Evolutionary conservation across 2,797 vertebrate species (phyloP), one percentile per base, ranked within the genome.

Genomic region (Sylvilagus floridanus): DNA sequence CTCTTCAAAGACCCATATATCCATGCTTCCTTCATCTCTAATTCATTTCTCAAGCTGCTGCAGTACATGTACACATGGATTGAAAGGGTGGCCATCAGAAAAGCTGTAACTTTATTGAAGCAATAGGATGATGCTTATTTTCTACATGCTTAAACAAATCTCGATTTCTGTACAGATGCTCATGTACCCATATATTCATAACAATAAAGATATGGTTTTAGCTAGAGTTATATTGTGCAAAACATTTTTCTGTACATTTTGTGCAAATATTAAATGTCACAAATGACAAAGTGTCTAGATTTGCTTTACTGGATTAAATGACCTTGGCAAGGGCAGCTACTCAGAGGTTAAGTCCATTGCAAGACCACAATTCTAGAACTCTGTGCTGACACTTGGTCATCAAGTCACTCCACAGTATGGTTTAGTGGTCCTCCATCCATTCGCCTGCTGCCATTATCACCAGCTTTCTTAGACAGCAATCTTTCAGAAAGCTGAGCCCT

Each of bases 171-270:
- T 63, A 24, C 14, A 86, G 12, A 65, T 9, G 66, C 22, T 77
- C 35, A 75, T 12, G 26, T 22, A 24, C 3, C 17, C 19, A 73
- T 11, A 77, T 12, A 77, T 54, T 32, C 66, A 19, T 65, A 52
- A 52, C 37, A 78, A 77, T 52, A 82, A 35, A 60, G 16, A 26
- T 63, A 71, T 35, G 42, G 2, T 57, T 82, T 89, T 32, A 77
- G 30, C 11, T 72, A 7, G 8, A 86, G 86, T 85, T 90, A 30
- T 92, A 47, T 63, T 85, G 79, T 88, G 35, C 62, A 85, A 96
- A 86, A 47, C 28, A 35, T 35, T 35, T 35, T 35, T 35, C 35
- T 35, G 35, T 35, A 4, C 35, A 71, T 68, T 90, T 88, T 16
- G 30, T 68, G 7, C 9, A 75, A 57, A 2, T 1, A 35, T 35